Evolutionary conservation across 2,888 invertebrate species (phyloP).

Genomic region (Sminthurides aquaticus): DNA sequence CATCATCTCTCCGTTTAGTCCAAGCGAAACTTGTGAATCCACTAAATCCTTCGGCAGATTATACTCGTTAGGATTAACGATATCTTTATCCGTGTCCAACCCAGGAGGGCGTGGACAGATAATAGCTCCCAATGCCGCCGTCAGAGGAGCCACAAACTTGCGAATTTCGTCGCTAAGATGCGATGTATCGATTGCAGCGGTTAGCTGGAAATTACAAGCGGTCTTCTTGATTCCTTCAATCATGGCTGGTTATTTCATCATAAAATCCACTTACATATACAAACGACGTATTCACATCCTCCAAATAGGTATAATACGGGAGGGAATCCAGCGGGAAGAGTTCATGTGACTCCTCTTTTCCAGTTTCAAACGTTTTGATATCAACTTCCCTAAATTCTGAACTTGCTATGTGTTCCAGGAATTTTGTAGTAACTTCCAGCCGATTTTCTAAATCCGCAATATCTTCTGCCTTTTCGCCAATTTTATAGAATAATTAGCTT

Average conservation of each 20-base stretch:
- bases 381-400: constrained; percentile 24
- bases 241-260: too few species aligned
- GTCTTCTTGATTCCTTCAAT: not conserved
- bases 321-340: constrained; percentile 57
- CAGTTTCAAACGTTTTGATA: constrained; percentile 52
- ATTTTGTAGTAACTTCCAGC: constrained; percentile 32
- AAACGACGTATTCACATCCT: constrained; percentile 73
- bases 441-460: constrained; percentile 32
- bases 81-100: constrained; percentile 40
- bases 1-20: constrained; percentile 42
- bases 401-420: constrained; percentile 29
- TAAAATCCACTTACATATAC: constrained; percentile 66
- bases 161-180: constrained; percentile 55
- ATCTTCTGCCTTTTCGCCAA: constrained; percentile 28
- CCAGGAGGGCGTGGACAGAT: constrained; percentile 42
- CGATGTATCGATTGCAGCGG: constrained; percentile 63
- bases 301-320: constrained; percentile 68
- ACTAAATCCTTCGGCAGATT: constrained; percentile 38
- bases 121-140: constrained; percentile 56
- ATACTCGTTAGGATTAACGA: constrained; percentile 37
- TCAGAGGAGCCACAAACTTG: constrained; percentile 65
- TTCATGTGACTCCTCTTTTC: constrained; percentile 49
- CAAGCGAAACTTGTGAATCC: constrained; percentile 41
- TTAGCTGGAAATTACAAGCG: constrained; percentile 57
- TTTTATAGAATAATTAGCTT: not conserved